phyloP scores from a whole-genome alignment of 1,140 invertebrate genomes.

The Lamellibrachia luymesi region DNA sequence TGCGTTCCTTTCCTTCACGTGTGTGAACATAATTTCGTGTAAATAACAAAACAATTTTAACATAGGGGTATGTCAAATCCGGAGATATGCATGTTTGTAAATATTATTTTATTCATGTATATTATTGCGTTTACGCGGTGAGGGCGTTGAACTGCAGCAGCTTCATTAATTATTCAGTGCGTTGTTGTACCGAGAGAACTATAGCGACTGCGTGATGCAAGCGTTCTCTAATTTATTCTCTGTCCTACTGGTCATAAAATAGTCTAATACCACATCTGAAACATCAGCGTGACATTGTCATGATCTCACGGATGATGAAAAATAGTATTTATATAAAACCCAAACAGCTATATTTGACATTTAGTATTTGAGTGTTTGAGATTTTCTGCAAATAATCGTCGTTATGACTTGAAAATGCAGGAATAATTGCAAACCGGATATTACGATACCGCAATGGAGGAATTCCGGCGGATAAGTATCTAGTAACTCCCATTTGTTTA shows the following conservation, averaged over 20 bases:
- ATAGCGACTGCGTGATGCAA: background rate
- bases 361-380: background rate
- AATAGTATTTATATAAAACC: background rate
- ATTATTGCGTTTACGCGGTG: background rate
- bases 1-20: background rate
- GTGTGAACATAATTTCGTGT: background rate
- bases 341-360: background rate
- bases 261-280: background rate
- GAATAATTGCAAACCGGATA: too few species aligned
- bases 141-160: background rate
- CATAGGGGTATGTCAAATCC: background rate
- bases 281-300: background rate
- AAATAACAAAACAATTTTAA: background rate
- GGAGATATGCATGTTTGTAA: background rate
- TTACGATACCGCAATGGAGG: too few species aligned
- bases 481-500: too few species aligned
- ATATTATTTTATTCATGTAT: background rate
- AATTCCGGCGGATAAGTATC: too few species aligned
- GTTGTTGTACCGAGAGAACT: background rate
- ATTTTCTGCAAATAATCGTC: too few species aligned
- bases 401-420: too few species aligned
- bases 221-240: background rate
- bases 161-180: background rate
- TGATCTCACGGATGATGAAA: background rate
- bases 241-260: background rate